These are phyloP conservation scores for Pseudorasbora parva DNA, from an alignment of 2,113 vertebrate species.

Conservation along the genomic window DNA sequence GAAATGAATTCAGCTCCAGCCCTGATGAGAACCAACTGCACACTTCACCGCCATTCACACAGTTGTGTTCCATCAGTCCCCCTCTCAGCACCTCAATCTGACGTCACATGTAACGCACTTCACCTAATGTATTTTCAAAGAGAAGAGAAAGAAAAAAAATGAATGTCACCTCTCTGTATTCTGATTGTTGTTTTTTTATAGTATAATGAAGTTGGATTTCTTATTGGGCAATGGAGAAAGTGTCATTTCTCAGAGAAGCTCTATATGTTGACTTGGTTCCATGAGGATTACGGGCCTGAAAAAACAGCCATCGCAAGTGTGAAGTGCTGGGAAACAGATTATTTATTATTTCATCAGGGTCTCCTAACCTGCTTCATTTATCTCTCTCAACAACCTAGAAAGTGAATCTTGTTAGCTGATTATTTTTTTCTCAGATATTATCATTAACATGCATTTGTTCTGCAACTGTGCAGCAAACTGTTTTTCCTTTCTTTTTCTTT, in stretches of 20 bases:
- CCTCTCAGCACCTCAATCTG: slow-evolving; percentile 65
- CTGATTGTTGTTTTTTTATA: slow-evolving; percentile 79
- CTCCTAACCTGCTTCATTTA: slow-evolving; percentile 59
- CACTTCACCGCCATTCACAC: slow-evolving; percentile 77
- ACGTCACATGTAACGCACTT: slow-evolving; percentile 57
- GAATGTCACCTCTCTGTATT: slow-evolving; percentile 86
- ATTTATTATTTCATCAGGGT: slow-evolving; percentile 55
- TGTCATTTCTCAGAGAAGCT: slow-evolving; percentile 52
- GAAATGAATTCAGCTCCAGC: slow-evolving; percentile 77
- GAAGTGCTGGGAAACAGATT: slow-evolving; percentile 44
- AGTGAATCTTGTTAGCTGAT: slow-evolving; percentile 37
- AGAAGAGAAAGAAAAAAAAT: slow-evolving; percentile 74
- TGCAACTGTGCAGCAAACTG: slow-evolving; percentile 53
- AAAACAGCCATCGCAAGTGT: slow-evolving; percentile 8
- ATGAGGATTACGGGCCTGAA: slow-evolving; percentile 44
- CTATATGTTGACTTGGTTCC: slow-evolving; percentile 57
- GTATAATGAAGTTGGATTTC: slow-evolving; percentile 34
- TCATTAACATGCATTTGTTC: slow-evolving; percentile 46
- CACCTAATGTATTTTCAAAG: slow-evolving; percentile 76
- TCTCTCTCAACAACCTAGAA: slow-evolving; percentile 45
- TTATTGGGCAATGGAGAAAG: background rate
- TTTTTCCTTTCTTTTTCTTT: slow-evolving; percentile 57
- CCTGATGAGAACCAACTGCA: slow-evolving; percentile 61
- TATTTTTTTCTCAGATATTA: slow-evolving; percentile 38
- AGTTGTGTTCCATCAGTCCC: slow-evolving; percentile 64